Base-by-base conservation (phyloP, 2,888 invertebrate genomes). In the Pocota personata region DNA sequence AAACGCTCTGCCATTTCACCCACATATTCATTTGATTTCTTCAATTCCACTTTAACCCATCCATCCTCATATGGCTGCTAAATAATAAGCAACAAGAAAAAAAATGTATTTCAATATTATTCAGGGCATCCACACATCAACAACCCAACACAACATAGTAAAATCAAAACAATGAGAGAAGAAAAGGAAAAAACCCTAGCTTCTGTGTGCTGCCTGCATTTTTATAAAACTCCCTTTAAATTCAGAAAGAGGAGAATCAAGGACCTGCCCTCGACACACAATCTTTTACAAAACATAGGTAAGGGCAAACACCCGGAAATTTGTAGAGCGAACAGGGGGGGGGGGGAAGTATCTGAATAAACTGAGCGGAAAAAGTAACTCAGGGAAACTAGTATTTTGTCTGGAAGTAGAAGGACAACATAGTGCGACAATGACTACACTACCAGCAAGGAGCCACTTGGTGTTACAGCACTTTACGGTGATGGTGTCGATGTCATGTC, bases 401-500 rank as follows among this genome's bases (percentile, higher is more conserved):
- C 75, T 71, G 60, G 24, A 48, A 64, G 67, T 40, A 37, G 37
- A 79, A 71, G 58, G 58, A 76, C 79, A 71, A 76, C 52, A n/a
- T n/a, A 75, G 50, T 43, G 46, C 69, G 69, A 71, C 71, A 76
- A 66, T 73, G 64, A 75, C 57, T 37, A 69, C 62, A 37, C 64
- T 60, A 48, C 75, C 69, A 64, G 71, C 66, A 58, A 58, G 46
- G 58, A 66, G 64, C 16, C 58, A 80, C 69, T 84, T 79, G 50
- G 50, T 71, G 71, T 58, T 76, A 21, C 60, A 52, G 64, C 75
- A 80, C 71, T 84, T 80, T 52, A 66, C 69, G 62, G 37, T 40
- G 75, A 64, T 52, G 75, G 84, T 79, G 79, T 84, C 75, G 80
- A 79, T 84, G 69, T 79, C 79, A 76, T 84, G 79, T 77, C 58